phyloP scores from a whole-genome alignment of 2,113 vertebrate genomes.

The Mesocricetus auratus region DNA sequence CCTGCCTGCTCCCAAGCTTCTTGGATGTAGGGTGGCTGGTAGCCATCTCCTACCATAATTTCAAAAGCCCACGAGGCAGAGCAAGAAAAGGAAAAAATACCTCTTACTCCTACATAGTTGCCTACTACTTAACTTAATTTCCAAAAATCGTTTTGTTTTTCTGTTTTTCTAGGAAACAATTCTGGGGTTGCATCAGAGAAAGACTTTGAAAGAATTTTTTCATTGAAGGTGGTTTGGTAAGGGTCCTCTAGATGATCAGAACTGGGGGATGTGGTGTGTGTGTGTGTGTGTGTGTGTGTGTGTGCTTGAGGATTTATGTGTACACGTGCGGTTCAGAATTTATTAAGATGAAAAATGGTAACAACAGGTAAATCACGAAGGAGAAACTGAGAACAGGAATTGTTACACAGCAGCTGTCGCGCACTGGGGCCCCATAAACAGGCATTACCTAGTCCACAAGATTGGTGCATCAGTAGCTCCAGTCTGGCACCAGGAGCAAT shows the following conservation, averaged over 20 bases:
- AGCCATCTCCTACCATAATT: background rate
- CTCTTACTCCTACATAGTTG: background rate
- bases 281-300: background rate
- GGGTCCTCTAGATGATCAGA: background rate
- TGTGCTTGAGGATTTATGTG: background rate
- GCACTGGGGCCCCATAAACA: background rate
- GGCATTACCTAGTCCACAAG: too few species aligned
- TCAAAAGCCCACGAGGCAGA: background rate
- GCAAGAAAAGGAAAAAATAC: background rate
- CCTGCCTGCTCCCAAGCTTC: background rate
- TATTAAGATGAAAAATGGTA: background rate
- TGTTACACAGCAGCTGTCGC: background rate
- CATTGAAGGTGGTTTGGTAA: background rate
- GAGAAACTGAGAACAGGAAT: background rate
- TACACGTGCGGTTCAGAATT: background rate
- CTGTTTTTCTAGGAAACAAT: background rate
- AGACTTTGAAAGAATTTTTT: background rate
- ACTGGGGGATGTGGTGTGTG: background rate
- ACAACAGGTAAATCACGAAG: background rate
- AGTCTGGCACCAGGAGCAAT: too few species aligned
- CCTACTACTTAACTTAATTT: background rate
- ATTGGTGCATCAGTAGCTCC: too few species aligned
- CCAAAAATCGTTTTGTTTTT: background rate
- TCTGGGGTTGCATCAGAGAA: background rate
- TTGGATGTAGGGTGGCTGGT: background rate